Conservation (phyloP, 2,888 invertebrate species). For the Drosophila affinis region DNA sequence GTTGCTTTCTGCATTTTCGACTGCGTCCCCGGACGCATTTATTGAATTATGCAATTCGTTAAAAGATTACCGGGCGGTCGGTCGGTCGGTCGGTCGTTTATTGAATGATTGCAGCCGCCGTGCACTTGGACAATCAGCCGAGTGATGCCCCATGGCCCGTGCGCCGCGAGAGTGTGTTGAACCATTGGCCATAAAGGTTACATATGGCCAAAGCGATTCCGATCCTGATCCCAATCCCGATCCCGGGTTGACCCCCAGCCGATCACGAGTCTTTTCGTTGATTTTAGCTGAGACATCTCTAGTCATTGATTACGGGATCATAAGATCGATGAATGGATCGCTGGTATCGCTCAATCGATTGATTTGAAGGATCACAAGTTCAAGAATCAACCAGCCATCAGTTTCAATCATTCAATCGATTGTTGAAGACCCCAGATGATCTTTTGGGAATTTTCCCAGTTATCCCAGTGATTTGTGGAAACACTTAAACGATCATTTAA, state of each 20-base stretch:
- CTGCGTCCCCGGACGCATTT: constrained; percentile 44
- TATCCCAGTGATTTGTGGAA: neutral
- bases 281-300: neutral
- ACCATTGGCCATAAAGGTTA: constrained; percentile 37
- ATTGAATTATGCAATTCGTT: constrained; percentile 79
- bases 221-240: neutral
- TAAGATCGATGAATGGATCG: neutral
- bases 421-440: neutral
- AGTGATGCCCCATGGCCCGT: neutral
- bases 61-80: constrained; percentile 72
- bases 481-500: neutral
- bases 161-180: constrained; percentile 1
- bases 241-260: neutral
- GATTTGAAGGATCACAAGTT: neutral
- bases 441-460: neutral
- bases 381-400: no score
- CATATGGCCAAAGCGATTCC: neutral
- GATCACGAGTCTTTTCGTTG: neutral
- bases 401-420: constrained; percentile 6
- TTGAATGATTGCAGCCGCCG: constrained; percentile 68
- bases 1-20: constrained; percentile 14
- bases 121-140: neutral
- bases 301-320: neutral
- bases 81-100: constrained; percentile 46
- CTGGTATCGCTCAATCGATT: neutral